phyloP scores from a whole-genome alignment of 2,113 vertebrate genomes.

The Chaetops frenatus region DNA sequence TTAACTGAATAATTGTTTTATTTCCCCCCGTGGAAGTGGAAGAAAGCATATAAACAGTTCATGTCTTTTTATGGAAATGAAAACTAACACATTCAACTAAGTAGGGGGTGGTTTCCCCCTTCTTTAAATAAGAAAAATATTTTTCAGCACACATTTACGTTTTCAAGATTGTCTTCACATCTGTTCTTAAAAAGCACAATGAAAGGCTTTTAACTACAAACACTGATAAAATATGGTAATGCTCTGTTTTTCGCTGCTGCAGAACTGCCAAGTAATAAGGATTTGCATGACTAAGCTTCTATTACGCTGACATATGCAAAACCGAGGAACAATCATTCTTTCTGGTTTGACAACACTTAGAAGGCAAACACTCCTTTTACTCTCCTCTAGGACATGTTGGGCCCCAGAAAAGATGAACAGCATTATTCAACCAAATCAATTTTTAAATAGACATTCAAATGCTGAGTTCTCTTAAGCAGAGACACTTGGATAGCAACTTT shows the following conservation, averaged over 20 bases:
- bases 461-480: constrained; percentile 13
- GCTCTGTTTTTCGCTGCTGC: background rate
- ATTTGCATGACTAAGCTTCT: constrained; percentile 74
- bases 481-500: background rate
- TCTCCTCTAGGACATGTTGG: background rate
- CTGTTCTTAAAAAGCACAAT: constrained; percentile 66
- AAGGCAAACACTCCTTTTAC: constrained; percentile 48
- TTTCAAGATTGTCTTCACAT: constrained; percentile 59
- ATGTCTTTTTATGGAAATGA: constrained; percentile 36
- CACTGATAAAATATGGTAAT: constrained; percentile 61
- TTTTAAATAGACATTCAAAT: constrained; percentile 33
- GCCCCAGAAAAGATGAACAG: constrained; percentile 2
- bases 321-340: constrained; percentile 36
- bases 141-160: constrained; percentile 34
- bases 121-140: constrained; percentile 53
- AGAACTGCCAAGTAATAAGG: constrained; percentile 64
- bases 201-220: constrained; percentile 62
- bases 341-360: constrained; percentile 51
- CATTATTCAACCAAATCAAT: background rate
- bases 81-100: constrained; percentile 30
- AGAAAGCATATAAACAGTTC: constrained; percentile 15
- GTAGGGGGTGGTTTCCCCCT: background rate
- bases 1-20: background rate
- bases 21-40: background rate
- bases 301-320: constrained; percentile 65